Evolutionary conservation across 2,888 invertebrate genomes (phyloP).

Genomic region (Embidobia sp.): DNA sequence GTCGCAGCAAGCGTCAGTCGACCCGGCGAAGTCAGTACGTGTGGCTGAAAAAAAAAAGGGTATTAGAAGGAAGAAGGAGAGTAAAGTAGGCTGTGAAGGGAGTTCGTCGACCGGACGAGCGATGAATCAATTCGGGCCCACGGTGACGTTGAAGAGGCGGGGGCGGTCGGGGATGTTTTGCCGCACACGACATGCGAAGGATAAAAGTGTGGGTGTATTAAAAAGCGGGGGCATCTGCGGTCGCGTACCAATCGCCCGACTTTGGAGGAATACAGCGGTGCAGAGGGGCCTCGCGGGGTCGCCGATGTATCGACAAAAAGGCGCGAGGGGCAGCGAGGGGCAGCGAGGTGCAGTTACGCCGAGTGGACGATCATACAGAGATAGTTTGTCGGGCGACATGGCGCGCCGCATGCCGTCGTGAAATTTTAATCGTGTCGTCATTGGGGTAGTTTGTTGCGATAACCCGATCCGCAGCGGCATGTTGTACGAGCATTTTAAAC

Average conservation of each 20-base stretch:
- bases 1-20: too few species aligned
- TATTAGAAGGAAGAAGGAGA: slow-evolving; percentile 36
- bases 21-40: too few species aligned
- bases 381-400: slow-evolving; percentile 69
- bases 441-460: slow-evolving; percentile 81
- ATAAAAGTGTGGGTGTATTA: slow-evolving; percentile 80
- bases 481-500: slow-evolving; percentile 70
- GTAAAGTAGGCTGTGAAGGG: slow-evolving; percentile 75
- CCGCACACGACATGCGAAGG: slow-evolving; percentile 68
- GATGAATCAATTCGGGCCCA: slow-evolving; percentile 80
- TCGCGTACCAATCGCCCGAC: slow-evolving; percentile 80
- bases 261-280: slow-evolving; percentile 50
- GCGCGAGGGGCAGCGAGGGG: slow-evolving; percentile 45
- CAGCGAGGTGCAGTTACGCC: slow-evolving; percentile 68
- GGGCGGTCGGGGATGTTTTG: slow-evolving; percentile 44
- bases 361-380: slow-evolving; percentile 73
- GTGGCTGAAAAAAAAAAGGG: slow-evolving; percentile 59
- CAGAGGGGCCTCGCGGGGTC: background rate
- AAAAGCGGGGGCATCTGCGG: slow-evolving; percentile 79
- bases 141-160: slow-evolving; percentile 77
- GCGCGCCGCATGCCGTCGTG: slow-evolving; percentile 74
- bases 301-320: slow-evolving; percentile 63
- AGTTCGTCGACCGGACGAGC: slow-evolving; percentile 77
- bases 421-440: slow-evolving; percentile 81
- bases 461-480: slow-evolving; percentile 74